Evolutionary conservation across 2,888 invertebrate genomes (phyloP), one percentile per base, ranked within the genome.

Genomic region (Andrena minutula): DNA sequence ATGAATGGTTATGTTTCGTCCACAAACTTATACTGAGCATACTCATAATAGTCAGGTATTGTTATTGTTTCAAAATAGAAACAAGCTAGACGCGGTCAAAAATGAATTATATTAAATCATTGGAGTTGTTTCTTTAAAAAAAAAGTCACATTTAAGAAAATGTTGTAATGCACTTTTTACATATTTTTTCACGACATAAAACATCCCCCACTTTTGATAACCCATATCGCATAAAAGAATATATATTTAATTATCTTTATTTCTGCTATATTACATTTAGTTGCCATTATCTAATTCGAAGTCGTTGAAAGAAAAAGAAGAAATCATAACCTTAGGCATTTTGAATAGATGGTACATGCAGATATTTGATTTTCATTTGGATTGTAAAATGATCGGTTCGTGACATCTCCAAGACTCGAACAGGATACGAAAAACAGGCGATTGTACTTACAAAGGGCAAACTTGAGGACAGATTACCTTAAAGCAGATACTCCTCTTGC

Each of bases 401-500:
- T 49, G 23, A 71, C 23, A 10, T 35, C 3, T n/a, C 4, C 5
- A n/a, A 12, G n/a, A 6, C 8, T 1, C 12, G 12, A 41, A 41
- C 1, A 26, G 23, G 23, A 69, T 20, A 12, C 20, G 28, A 61
- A 53, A 35, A 20, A 65, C 58, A 8, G 23, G 32, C 28, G 64
- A 65, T 60, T 56, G 32, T 60, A 65, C 65, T 0, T 41, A 41
- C 64, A 60, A 64, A 65, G 64, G 65, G 58, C 56, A 32, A 28
- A 60, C 56, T 35, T 65, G 64, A 49, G 64, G 35, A 71, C 65
- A 56, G 76, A 72, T 65, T 65, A 35, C 58, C 20, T 76, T 76
- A 76, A 76, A 76, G 76, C 26, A 64, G 72, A 76, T 76, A 65
- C 32, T 60, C 72, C 47, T 68, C 4, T 58, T 58, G 35, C 7